These are phyloP conservation scores for Sminthurinus aureus DNA, from an alignment of 2,888 invertebrate species.

Conservation along the genomic window DNA sequence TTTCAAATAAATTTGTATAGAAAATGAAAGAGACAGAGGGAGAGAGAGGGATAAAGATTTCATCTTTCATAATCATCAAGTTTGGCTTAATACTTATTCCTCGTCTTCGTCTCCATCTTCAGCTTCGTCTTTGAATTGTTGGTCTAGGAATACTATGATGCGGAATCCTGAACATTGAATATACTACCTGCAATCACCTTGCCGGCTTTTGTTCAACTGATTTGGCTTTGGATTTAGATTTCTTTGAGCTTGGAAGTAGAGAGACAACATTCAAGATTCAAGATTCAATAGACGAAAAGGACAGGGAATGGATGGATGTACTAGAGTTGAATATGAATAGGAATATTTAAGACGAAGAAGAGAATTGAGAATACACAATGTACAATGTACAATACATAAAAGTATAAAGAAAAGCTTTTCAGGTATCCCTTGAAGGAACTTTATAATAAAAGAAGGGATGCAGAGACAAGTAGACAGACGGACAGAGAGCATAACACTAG, in stretches of 20 bases:
- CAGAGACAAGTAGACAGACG: background rate
- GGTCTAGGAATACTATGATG: background rate
- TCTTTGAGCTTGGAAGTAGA: no score
- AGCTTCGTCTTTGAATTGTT: background rate
- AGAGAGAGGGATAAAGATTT: no score
- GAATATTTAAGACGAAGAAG: background rate
- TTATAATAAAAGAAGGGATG: background rate
- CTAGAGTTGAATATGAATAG: no score
- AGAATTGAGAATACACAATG: background rate
- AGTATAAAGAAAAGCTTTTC: background rate
- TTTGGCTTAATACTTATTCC: no score
- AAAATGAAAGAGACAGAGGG: no score
- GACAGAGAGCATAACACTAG: conserved; percentile 16
- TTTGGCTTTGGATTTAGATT: no score
- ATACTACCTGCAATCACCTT: background rate
- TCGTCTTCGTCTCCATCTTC: no score
- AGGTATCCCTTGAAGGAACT: conserved; percentile 15
- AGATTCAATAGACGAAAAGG: background rate
- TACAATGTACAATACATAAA: background rate
- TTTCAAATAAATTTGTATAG: background rate
- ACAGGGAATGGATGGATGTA: no score
- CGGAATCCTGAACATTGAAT: background rate
- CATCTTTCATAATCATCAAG: no score
- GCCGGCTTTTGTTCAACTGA: background rate
- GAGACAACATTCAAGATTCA: background rate